These are phyloP conservation scores for Reticulitermes lucifugus DNA, from an alignment of 2,888 invertebrate species.

Conservation along the genomic window DNA sequence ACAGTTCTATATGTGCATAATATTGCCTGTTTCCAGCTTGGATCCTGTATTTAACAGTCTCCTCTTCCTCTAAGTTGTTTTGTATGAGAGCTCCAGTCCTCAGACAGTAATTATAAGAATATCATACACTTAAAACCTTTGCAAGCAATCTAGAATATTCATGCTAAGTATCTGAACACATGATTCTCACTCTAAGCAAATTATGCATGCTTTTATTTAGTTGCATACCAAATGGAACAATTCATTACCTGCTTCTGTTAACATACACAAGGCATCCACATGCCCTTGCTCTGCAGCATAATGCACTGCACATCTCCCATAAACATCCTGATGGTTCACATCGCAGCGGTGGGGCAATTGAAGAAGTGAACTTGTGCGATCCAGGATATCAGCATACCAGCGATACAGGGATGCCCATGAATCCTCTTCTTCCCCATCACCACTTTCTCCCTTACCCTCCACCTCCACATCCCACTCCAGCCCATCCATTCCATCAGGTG, in stretches of 20 bases:
- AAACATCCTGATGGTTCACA: constrained; percentile 73
- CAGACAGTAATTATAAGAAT: too few relatives aligned
- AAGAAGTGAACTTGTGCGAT: constrained; percentile 66
- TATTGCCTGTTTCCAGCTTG: too few relatives aligned
- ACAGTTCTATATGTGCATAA: too few relatives aligned
- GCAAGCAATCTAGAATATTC: too few relatives aligned
- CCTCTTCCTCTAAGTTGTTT: too few relatives aligned
- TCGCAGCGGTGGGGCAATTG: constrained; percentile 60
- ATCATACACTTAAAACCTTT: too few relatives aligned
- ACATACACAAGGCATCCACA: constrained; percentile 70
- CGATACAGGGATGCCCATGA: constrained; percentile 68
- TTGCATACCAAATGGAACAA: too few relatives aligned
- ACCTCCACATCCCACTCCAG: constrained; percentile 84
- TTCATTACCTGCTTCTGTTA: constrained; percentile 70
- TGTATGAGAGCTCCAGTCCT: too few relatives aligned
- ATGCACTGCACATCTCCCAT: constrained; percentile 76
- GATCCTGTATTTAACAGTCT: too few relatives aligned
- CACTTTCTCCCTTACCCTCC: constrained; percentile 64
- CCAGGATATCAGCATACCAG: constrained; percentile 82
- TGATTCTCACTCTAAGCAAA: too few relatives aligned
- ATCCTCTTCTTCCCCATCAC: constrained; percentile 65
- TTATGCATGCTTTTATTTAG: too few relatives aligned
- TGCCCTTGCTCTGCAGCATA: constrained; percentile 79
- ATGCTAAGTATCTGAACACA: too few relatives aligned
- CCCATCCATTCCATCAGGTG: constrained; percentile 72